These are phyloP conservation scores for Pipistrellus pygmaeus DNA, from an alignment of 2,797 vertebrate genomes.

Conservation along the genomic window DNA sequence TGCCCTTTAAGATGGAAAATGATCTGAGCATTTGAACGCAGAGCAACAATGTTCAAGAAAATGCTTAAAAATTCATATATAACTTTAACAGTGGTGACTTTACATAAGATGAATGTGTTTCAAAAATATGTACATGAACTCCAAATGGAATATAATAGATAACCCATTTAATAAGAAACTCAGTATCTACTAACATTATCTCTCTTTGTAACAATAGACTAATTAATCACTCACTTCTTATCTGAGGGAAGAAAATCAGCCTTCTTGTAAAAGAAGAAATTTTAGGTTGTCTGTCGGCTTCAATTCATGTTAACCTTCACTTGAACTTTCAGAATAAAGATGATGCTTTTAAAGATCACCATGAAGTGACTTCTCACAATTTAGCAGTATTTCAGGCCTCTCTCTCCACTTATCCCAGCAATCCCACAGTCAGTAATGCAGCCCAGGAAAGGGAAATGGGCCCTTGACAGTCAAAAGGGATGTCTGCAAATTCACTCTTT, in stretches of 20 bases:
- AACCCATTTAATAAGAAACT: constrained; percentile 64
- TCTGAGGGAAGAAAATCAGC: constrained; percentile 54
- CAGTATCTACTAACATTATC: constrained; percentile 56
- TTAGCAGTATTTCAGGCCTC: background rate
- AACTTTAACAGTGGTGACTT: constrained; percentile 11
- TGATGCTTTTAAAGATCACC: constrained; percentile 44
- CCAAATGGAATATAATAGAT: constrained; percentile 50
- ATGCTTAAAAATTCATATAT: constrained; percentile 3
- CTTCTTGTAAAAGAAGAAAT: constrained; percentile 61
- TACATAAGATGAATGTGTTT: constrained; percentile 36
- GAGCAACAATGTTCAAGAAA: constrained; percentile 7
- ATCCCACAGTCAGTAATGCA: background rate
- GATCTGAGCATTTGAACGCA: background rate
- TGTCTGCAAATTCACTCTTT: too few relatives aligned
- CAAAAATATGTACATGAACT: constrained; percentile 53
- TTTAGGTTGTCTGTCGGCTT: constrained; percentile 63
- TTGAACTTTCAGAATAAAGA: constrained; percentile 69
- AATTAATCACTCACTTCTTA: constrained; percentile 73
- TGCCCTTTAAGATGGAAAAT: background rate
- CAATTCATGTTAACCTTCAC: constrained; percentile 66
- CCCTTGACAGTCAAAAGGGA: background rate
- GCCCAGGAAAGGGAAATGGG: background rate
- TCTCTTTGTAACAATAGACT: constrained; percentile 52
- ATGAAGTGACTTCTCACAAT: constrained; percentile 20
- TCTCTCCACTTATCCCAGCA: background rate